phyloP scores from a whole-genome alignment of 2,888 invertebrate genomes.

The Cerastis leucographa region DNA sequence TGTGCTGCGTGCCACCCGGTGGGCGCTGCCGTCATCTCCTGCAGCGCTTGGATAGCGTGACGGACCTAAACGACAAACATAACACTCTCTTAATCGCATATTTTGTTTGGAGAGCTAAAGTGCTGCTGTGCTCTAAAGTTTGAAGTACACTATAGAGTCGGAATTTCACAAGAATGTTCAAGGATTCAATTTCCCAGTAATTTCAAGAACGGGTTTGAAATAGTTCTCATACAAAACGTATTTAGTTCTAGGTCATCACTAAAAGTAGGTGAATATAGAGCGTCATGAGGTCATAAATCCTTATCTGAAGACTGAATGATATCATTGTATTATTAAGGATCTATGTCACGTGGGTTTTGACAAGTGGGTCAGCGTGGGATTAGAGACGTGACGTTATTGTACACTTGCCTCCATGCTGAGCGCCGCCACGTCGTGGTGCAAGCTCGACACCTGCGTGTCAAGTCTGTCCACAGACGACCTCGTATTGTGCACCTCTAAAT shows the following conservation, averaged over 20 bases:
- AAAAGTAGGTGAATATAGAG: constrained; percentile 11
- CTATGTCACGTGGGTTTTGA: constrained; percentile 32
- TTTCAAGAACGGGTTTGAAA: constrained; percentile 15
- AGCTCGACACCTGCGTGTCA: constrained; percentile 95
- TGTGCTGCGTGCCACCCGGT: constrained; percentile 93
- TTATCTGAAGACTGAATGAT: constrained; percentile 59
- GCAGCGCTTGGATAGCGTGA: constrained; percentile 95
- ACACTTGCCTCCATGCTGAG: constrained; percentile 94
- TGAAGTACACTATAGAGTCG: constrained; percentile 17
- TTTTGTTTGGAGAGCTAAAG: constrained; percentile 24
- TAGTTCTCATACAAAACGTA: constrained; percentile 14
- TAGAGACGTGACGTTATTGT: constrained; percentile 55
- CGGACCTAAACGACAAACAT: constrained; percentile 91
- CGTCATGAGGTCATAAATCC: constrained; percentile 48
- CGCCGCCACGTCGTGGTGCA: constrained; percentile 96
- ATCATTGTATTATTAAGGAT: constrained; percentile 60
- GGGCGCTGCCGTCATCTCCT: constrained; percentile 95
- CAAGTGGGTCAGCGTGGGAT: constrained; percentile 36
- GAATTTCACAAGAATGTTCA: constrained; percentile 39
- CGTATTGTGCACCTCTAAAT: constrained; percentile 90
- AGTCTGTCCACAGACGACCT: constrained; percentile 93
- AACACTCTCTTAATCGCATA: constrained; percentile 1
- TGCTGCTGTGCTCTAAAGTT: constrained; percentile 38
- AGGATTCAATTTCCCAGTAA: constrained; percentile 6
- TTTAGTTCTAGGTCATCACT: constrained; percentile 10